phyloP scores from a whole-genome alignment of 2,888 invertebrate species.

The Zootermopsis nevadensis region DNA sequence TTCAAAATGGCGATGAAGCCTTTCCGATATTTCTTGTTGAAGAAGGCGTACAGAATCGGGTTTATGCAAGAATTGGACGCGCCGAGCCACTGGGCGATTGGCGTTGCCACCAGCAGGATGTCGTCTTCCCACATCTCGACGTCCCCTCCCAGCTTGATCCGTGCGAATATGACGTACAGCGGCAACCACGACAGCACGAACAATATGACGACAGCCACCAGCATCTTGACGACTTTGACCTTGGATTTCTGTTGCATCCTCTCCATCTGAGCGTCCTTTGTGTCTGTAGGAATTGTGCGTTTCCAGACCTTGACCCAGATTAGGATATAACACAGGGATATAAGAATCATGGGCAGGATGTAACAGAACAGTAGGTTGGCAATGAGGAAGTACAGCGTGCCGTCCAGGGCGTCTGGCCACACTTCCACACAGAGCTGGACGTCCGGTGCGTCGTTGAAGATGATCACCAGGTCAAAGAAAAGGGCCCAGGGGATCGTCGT shows the following conservation, averaged over 20 bases:
- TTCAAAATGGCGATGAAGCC: slow-evolving; percentile 91
- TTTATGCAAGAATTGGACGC: slow-evolving; percentile 96
- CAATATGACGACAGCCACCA: slow-evolving; percentile 91
- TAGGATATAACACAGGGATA: slow-evolving; percentile 90
- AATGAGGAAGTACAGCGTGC: slow-evolving; percentile 86
- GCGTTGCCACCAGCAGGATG: slow-evolving; percentile 82
- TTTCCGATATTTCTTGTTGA: slow-evolving; percentile 92
- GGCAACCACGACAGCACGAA: slow-evolving; percentile 95
- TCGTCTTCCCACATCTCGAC: slow-evolving; percentile 83
- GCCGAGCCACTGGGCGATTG: slow-evolving; percentile 92
- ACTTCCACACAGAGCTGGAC: slow-evolving; percentile 81
- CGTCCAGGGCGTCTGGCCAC: slow-evolving; percentile 87
- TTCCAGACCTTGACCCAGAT: slow-evolving; percentile 93
- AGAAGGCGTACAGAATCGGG: slow-evolving; percentile 93
- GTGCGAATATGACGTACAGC: slow-evolving; percentile 87
- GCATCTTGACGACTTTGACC: slow-evolving; percentile 72
- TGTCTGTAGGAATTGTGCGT: slow-evolving; percentile 89
- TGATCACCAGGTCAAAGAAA: slow-evolving; percentile 84
- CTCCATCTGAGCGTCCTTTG: slow-evolving; percentile 91
- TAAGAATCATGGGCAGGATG: slow-evolving; percentile 89
- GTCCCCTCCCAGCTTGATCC: slow-evolving; percentile 84
- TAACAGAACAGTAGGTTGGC: slow-evolving; percentile 92
- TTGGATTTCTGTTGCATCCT: slow-evolving; percentile 94
- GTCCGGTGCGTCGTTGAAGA: slow-evolving; percentile 80
- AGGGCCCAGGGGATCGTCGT: slow-evolving; percentile 92